Conservation (phyloP, 2,113 vertebrate genomes). For the Syngnathoides biaculeatus region DNA sequence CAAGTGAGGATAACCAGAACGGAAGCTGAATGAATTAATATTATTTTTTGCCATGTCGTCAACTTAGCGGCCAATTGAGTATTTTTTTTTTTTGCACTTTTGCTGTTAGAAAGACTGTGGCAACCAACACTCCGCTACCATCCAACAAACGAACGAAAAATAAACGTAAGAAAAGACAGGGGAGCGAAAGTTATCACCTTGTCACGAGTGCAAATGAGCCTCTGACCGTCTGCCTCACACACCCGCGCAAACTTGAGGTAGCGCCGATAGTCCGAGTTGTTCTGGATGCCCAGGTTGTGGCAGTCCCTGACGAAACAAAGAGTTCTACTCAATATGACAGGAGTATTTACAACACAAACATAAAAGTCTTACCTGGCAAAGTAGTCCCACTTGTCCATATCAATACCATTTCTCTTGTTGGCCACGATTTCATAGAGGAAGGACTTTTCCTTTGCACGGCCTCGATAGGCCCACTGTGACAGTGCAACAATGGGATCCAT, state of each 20-base stretch:
- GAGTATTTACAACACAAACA: neutral
- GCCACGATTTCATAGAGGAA: slow-evolving; percentile 97
- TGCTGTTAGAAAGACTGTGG: too few species aligned
- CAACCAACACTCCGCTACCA: too few species aligned
- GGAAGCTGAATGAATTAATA: too few species aligned
- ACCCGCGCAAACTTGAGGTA: slow-evolving; percentile 87
- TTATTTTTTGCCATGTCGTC: too few species aligned
- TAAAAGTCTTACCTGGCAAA: slow-evolving; percentile 82
- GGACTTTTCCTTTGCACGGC: slow-evolving; percentile 80
- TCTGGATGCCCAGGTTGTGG: slow-evolving; percentile 89
- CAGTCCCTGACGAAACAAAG: slow-evolving; percentile 78
- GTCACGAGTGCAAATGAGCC: slow-evolving; percentile 86
- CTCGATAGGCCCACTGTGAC: slow-evolving; percentile 81
- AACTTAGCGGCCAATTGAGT: too few species aligned
- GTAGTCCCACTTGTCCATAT: slow-evolving; percentile 99
- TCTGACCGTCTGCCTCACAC: slow-evolving; percentile 77
- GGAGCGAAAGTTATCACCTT: slow-evolving; percentile 73
- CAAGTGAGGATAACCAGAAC: too few species aligned
- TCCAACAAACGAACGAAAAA: too few species aligned
- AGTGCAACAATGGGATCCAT: neutral
- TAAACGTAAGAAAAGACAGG: neutral
- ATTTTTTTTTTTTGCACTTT: too few species aligned
- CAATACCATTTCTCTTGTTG: slow-evolving; percentile 90
- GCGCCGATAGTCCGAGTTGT: slow-evolving; percentile 89
- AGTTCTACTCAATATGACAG: neutral